phyloP scores from a whole-genome alignment of 2,113 vertebrate species.

The Tamias sibiricus region DNA sequence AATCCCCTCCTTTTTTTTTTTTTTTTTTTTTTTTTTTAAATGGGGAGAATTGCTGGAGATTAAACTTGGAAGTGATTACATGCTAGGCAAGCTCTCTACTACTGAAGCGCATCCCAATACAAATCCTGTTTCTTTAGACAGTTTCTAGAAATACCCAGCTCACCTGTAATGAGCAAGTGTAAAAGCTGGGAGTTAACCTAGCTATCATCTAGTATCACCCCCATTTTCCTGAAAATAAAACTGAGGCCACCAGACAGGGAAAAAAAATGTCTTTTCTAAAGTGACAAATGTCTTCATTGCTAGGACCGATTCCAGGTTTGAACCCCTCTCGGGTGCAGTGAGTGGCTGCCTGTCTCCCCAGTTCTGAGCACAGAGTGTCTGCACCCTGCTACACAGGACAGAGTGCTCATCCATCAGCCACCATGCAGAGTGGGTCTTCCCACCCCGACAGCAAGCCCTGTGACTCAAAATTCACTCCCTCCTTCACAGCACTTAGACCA shows the following conservation, averaged over 20 bases:
- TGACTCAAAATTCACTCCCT: background rate
- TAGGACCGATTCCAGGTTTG: background rate
- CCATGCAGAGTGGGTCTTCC: background rate
- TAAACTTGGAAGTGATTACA: background rate
- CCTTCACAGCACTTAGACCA: background rate
- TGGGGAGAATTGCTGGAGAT: background rate
- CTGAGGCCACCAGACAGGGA: background rate
- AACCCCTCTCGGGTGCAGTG: background rate
- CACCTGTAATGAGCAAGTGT: background rate
- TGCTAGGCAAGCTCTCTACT: background rate
- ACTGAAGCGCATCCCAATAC: background rate
- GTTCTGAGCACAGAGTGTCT: background rate
- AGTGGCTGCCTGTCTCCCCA: background rate
- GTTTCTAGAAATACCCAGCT: background rate
- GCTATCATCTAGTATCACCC: background rate
- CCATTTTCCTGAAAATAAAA: conserved; percentile 16
- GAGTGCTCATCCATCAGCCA: background rate
- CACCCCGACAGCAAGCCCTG: background rate
- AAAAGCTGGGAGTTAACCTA: background rate
- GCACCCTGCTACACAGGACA: background rate
- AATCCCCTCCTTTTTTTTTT: background rate
- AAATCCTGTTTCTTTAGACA: background rate
- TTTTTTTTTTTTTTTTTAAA: too few species aligned
- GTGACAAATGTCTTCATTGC: background rate
- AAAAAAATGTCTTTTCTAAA: background rate